Conservation (phyloP, 1,140 invertebrate genomes). For the Andrena cerasifolii region DNA sequence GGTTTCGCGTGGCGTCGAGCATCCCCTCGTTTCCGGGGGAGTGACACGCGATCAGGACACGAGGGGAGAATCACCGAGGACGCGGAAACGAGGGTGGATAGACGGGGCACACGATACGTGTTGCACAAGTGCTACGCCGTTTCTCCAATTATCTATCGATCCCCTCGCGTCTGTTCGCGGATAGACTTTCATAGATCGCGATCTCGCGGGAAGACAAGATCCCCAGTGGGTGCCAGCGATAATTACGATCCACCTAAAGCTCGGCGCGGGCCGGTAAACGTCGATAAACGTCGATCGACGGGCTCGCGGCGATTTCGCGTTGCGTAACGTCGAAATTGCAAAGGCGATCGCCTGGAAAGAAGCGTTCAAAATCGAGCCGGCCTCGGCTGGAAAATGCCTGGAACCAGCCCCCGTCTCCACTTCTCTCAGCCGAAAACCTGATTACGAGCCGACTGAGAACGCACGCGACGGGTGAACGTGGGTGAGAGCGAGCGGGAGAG, state of each 20-base stretch:
- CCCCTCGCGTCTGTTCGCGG: constrained; percentile 11
- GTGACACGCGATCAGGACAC: constrained; percentile 53
- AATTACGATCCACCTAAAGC: constrained; percentile 9
- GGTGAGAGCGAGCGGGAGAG: not conserved
- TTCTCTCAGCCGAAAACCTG: not conserved
- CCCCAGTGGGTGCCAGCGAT: not conserved
- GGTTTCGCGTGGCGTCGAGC: constrained; percentile 22
- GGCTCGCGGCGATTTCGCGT: constrained; percentile 10
- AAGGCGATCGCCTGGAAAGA: not conserved
- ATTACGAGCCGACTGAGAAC: constrained; percentile 1
- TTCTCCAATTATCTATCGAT: constrained; percentile 59
- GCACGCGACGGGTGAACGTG: not conserved
- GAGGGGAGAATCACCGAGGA: not conserved
- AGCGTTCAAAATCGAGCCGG: not conserved
- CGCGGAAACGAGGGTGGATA: constrained; percentile 25
- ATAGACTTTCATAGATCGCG: constrained; percentile 12
- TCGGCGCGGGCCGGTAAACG: not conserved
- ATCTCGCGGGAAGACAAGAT: not conserved
- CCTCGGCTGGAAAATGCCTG: not conserved
- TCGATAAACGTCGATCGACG: constrained; percentile 27
- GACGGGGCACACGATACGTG: constrained; percentile 36
- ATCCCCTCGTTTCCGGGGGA: constrained; percentile 1
- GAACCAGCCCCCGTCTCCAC: not conserved
- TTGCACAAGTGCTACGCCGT: constrained; percentile 61
- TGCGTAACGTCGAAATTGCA: constrained; percentile 28